Conservation (phyloP, 2,797 vertebrate genomes). For the Atherinosoma microstoma region DNA sequence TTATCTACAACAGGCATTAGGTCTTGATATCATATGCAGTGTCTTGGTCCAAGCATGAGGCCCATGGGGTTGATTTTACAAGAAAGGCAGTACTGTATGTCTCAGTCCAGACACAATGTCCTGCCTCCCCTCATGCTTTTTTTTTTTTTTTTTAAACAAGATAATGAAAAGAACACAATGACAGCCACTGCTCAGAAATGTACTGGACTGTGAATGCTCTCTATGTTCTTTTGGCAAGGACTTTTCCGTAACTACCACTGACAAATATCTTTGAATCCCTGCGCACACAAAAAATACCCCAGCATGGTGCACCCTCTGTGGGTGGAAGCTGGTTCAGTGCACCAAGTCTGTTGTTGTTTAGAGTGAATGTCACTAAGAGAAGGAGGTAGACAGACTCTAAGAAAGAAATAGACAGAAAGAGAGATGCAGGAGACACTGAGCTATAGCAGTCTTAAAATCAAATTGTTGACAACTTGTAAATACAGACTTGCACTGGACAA, state of each 20-base stretch:
- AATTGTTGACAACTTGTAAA: conserved; percentile 70
- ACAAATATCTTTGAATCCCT: conserved; percentile 36
- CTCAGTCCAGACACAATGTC: conserved; percentile 58
- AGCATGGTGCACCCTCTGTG: conserved; percentile 61
- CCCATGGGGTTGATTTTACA: conserved; percentile 50
- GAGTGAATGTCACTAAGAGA: conserved; percentile 47
- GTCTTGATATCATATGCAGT: conserved; percentile 67
- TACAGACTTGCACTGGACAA: conserved; percentile 52
- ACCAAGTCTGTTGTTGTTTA: conserved; percentile 55
- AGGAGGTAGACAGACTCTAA: conserved; percentile 33
- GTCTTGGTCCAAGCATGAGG: conserved; percentile 50
- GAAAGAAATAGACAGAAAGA: conserved; percentile 47
- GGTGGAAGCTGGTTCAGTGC: conserved; percentile 59
- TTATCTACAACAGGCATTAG: conserved; percentile 74
- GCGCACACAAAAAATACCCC: conserved; percentile 59
- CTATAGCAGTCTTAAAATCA: conserved; percentile 64
- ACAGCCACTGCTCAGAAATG: conserved; percentile 43
- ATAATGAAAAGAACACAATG: conserved; percentile 57
- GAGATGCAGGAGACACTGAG: conserved; percentile 61
- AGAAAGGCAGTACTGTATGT: conserved; percentile 42
- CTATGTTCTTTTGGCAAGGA: conserved; percentile 51
- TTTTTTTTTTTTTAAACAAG: conserved; percentile 24
- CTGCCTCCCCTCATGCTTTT: conserved; percentile 41
- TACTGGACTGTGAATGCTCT: conserved; percentile 50
- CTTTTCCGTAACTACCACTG: conserved; percentile 38